Base-by-base conservation (phyloP, 2,797 vertebrate species). In the Ciconia nigra region DNA sequence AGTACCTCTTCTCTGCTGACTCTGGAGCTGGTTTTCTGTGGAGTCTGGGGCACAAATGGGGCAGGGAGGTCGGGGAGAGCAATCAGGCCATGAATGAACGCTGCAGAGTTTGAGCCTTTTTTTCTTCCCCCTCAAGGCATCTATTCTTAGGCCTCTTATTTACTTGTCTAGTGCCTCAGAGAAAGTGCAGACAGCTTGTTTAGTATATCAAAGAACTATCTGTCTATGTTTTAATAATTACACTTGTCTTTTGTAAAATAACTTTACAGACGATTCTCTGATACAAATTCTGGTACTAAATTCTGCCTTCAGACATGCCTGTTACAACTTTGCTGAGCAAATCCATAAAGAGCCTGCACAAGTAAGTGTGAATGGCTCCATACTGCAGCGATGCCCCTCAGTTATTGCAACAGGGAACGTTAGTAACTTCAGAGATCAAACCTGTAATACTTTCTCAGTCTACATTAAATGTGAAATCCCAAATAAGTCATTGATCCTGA, bases 211-310 rank as follows among this genome's bases (percentile, higher is more conserved):
- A 90, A 81, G 79, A 78, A 93, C 2, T 22, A 93, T 95, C 86
- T 91, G 82, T 85, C 91, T 93, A 37, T 93, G 66, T 85, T 97
- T 96, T 91, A 94, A 91, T 89, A 89, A 93, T 93, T 94, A 88
- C 63, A 41, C 42, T 79, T 79, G 69, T 91, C 73, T 95, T 51
- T 76, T 55, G 54, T 67, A 94, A 93, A 94, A 78, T 69, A 72
- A 84, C 58, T 80, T 95, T 70, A 70, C 47, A 83, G 62, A 51
- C 0, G 1, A 54, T 82, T 85, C 52, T 35, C 51, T 85, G 78
- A 35, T 63, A 83, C 28, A 78, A 18, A n/a, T n/a, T n/a, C 19
- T 76, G 52, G 7, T 52, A 66, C 42, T 15, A 66, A 55, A 62
- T 79, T 83, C 47, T 95, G 55, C 74, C 47, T 91, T 76, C 74